phyloP scores from a whole-genome alignment of 1,140 invertebrate species.

The Trichonephila inaurata region DNA sequence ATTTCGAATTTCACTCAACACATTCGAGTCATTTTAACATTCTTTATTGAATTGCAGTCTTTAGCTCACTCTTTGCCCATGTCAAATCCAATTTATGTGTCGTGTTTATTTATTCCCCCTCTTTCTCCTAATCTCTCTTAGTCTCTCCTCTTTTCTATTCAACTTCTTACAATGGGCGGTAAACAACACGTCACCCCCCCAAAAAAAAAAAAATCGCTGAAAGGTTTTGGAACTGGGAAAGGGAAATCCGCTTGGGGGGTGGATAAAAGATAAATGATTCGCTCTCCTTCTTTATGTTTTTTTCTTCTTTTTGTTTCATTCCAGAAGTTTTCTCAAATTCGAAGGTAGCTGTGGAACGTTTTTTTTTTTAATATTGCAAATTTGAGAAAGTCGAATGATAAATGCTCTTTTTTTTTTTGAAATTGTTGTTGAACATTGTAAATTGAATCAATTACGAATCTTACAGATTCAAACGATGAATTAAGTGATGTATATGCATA shows the following conservation, averaged over 20 bases:
- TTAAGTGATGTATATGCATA: too few species aligned
- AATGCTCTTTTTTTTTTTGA: too few species aligned
- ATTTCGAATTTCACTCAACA: constrained; percentile 33
- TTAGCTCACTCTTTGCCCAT: neutral
- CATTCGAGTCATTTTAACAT: constrained; percentile 23
- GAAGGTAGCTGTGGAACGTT: too few species aligned
- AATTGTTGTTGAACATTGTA: too few species aligned
- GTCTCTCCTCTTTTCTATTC: neutral
- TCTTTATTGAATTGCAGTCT: constrained; percentile 24
- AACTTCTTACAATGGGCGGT: constrained; percentile 31
- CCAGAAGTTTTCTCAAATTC: too few species aligned
- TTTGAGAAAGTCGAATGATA: too few species aligned
- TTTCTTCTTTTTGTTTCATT: too few species aligned
- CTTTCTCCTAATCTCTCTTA: constrained; percentile 19
- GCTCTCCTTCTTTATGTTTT: neutral
- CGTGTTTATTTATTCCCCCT: constrained; percentile 9
- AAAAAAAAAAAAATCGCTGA: constrained; percentile 11
- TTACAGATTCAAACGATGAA: too few species aligned
- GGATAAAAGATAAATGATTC: constrained; percentile 32
- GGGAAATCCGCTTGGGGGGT: neutral
- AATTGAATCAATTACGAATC: too few species aligned
- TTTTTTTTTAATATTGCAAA: too few species aligned
- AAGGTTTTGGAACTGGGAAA: constrained; percentile 30
- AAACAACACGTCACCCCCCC: constrained; percentile 38
- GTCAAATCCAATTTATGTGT: constrained; percentile 36